These are phyloP conservation scores for Chlorodrepanis virens DNA, from an alignment of 2,113 vertebrate genomes.

Conservation along the genomic window DNA sequence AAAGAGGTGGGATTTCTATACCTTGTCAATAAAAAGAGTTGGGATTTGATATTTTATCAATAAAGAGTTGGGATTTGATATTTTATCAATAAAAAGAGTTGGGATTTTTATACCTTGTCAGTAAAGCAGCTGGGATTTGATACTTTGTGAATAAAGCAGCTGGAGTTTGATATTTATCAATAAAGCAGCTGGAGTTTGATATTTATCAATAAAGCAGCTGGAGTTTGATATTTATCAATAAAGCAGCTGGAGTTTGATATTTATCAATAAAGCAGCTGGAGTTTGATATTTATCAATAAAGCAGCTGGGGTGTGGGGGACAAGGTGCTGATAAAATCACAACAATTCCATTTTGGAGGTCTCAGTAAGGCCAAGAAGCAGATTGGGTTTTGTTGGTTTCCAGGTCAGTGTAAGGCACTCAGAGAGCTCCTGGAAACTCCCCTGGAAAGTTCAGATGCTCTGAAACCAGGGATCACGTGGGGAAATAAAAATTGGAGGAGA, in stretches of 20 bases:
- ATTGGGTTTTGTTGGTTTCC: not conserved
- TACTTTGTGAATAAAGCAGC: accelerated
- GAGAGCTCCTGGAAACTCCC: not conserved
- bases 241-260: no score
- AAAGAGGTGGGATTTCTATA: no score
- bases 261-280: not conserved
- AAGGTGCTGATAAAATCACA: not conserved
- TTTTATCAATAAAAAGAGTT: no score
- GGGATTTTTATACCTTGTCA: no score
- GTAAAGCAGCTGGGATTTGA: no score
- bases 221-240: not conserved
- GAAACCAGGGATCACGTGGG: accelerated
- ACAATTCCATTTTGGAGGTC: not conserved
- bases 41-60: no score
- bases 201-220: no score
- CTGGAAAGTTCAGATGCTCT: not conserved
- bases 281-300: not conserved
- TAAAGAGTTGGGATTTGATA: no score
- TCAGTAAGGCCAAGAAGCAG: not conserved
- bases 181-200: no score
- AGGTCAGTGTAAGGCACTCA: not conserved
- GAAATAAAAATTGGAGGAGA: not conserved
- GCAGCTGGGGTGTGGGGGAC: not conserved
- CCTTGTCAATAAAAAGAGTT: no score
- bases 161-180: not conserved